Percentiles rank a stretch among this genome's conserved stretches.
Evolutionary conservation across 1,140 invertebrate species (phyloP).

Genomic region (Yoshiicerus persimilis): DNA sequence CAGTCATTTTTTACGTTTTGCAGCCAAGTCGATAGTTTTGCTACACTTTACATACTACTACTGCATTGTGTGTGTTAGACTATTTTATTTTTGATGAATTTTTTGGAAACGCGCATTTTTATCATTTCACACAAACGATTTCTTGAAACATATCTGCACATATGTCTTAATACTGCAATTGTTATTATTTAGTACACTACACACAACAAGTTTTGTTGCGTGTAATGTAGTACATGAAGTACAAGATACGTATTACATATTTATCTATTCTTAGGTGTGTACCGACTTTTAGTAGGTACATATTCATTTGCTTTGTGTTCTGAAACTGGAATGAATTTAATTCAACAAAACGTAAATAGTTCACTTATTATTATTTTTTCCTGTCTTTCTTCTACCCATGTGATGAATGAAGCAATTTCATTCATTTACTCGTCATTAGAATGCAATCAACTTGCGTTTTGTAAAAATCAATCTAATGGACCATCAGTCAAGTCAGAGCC

Average conservation of each 20-base stretch:
- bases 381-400: neutral
- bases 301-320: neutral
- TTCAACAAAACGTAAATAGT: neutral
- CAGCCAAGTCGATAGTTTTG: neutral
- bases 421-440: neutral
- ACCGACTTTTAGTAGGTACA: neutral
- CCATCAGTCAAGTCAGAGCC: too few relatives aligned
- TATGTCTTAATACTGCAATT: neutral
- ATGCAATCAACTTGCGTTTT: neutral
- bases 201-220: too few relatives aligned
- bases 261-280: neutral
- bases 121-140: neutral
- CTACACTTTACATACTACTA: neutral
- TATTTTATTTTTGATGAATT: neutral
- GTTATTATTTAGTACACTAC: neutral
- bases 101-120: neutral
- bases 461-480: neutral
- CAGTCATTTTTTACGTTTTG: neutral
- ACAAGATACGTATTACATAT: too few relatives aligned
- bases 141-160: neutral
- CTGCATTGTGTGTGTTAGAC: neutral
- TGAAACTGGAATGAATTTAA: neutral
- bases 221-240: neutral
- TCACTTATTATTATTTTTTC: neutral
- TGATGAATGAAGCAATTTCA: neutral